Percentiles rank a stretch among this genome's conserved stretches.
phyloP scores from a whole-genome alignment of 2,797 vertebrate species.

The Hippopotamyrus pictus region DNA sequence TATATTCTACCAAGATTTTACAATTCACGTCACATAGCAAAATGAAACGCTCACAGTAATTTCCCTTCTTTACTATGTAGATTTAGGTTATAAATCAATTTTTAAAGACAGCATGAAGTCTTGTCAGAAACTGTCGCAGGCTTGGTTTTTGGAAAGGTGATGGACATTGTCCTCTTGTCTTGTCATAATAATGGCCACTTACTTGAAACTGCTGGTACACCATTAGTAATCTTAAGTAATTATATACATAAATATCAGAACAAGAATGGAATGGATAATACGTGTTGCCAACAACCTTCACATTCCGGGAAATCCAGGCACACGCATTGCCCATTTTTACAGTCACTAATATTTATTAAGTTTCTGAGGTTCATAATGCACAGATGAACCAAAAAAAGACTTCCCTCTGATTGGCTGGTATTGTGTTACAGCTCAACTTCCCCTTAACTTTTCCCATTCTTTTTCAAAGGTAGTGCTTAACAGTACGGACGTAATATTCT shows the following conservation, averaged over 20 bases:
- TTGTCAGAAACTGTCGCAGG: not conserved
- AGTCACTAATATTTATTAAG: not conserved
- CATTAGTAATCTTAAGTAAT: conserved; percentile 44
- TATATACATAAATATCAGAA: conserved; percentile 48
- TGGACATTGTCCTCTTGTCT: not conserved
- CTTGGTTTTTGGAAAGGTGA: not conserved
- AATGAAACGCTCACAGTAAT: not conserved
- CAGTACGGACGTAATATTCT: not conserved
- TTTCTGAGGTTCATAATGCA: not conserved
- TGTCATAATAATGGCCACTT: not conserved
- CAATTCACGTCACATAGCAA: not conserved
- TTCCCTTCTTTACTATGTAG: not conserved
- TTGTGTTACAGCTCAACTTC: too few species aligned
- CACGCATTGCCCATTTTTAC: not conserved
- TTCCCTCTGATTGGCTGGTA: too few species aligned
- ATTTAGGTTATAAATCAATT: not conserved
- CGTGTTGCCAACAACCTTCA: conserved; percentile 32
- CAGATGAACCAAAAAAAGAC: too few species aligned
- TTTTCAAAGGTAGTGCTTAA: too few species aligned
- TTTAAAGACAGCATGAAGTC: not conserved
- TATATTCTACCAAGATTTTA: not conserved
- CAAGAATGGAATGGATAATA: conserved; percentile 37
- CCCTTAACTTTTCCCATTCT: too few species aligned
- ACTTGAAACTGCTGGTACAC: not conserved
- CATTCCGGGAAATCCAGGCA: not conserved